Evolutionary conservation across 2,113 vertebrate genomes (phyloP), one percentile per base, ranked within the genome.

Genomic region (Globicephala melas): DNA sequence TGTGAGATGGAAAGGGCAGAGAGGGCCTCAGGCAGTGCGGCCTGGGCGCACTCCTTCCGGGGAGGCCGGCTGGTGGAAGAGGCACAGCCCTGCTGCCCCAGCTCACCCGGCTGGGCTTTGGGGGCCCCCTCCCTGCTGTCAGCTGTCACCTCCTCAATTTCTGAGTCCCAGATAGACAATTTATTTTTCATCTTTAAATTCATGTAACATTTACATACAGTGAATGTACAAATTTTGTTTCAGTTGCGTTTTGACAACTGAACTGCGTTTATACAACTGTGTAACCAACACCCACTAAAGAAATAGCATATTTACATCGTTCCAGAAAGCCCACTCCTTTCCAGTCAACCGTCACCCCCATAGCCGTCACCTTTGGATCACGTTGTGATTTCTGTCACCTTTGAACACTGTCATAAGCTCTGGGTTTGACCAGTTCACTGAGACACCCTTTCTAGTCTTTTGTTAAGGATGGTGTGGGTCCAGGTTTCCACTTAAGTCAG

Each of bases 1-100:
- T 73, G 18, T 1, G 4, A 91, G 82, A 50, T 77, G 86, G 70
- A 98, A 97, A 98, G 97, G 97, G 89, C 97, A 97, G 89, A 77
- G 47, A 77, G 55, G 25, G 96, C 97, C 97, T 28, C 38, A 0
- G 98, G 97, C 96, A 0, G 18, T 26, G 60, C 0, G n/a, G 91
- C 3, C 96, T 97, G 97, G 91, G 73, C 28, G 4, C 1, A 0
- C 70, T 87, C 60, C 96, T 97, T 95, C 94, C 80, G 84, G 83
- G 96, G 95, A 97, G 86, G 74, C 85, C 36, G 91, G 79, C 65
- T 17, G 65, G 76, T n/a, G 47, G 95, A 97, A 97, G 93, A 87
- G 80, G 33, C 74, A 2, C 58, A 96, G 80, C 83, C 91, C 85
- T 91, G 58, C 87, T 87, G 84, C 92, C 89, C 74, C 3, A 3